Evolutionary conservation across 2,797 vertebrate species (phyloP).

Genomic region (Cryptoblepharus egeriae): DNA sequence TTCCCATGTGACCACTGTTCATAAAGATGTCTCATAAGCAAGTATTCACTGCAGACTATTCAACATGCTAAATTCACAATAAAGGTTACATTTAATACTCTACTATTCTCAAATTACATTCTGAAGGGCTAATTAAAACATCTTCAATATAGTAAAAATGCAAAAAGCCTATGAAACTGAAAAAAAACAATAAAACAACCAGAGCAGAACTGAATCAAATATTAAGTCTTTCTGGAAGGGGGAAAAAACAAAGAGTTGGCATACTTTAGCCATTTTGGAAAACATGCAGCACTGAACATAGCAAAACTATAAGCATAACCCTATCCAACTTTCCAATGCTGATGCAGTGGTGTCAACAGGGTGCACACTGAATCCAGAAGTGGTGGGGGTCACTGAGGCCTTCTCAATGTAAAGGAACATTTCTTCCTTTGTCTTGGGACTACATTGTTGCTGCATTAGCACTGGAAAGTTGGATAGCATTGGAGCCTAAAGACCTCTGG

Average conservation of each 20-base stretch:
- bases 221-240: neutral
- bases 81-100: constrained; percentile 30
- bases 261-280: neutral
- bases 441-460: too few relatives aligned
- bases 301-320: too few relatives aligned
- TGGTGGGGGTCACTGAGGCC: too few relatives aligned
- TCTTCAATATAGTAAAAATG: neutral
- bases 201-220: neutral
- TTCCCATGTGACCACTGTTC: constrained; percentile 74
- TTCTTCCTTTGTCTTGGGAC: too few relatives aligned
- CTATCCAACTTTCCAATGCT: too few relatives aligned
- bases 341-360: too few relatives aligned
- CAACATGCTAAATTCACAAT: constrained; percentile 64
- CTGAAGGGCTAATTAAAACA: constrained; percentile 15
- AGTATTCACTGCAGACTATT: constrained; percentile 57
- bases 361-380: too few relatives aligned
- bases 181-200: constrained; percentile 1
- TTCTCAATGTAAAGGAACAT: too few relatives aligned
- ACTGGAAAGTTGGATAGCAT: too few relatives aligned
- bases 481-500: too few relatives aligned
- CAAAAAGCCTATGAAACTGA: neutral
- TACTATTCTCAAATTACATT: constrained; percentile 2
- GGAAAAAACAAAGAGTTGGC: fast-evolving
- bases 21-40: constrained; percentile 60
- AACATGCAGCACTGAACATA: too few relatives aligned